A percentile compares a stretch with the other conserved stretches of the same genome.
Evolutionary conservation across 2,113 vertebrate genomes (phyloP).

Genomic region (Pygoscelis adeliae): DNA sequence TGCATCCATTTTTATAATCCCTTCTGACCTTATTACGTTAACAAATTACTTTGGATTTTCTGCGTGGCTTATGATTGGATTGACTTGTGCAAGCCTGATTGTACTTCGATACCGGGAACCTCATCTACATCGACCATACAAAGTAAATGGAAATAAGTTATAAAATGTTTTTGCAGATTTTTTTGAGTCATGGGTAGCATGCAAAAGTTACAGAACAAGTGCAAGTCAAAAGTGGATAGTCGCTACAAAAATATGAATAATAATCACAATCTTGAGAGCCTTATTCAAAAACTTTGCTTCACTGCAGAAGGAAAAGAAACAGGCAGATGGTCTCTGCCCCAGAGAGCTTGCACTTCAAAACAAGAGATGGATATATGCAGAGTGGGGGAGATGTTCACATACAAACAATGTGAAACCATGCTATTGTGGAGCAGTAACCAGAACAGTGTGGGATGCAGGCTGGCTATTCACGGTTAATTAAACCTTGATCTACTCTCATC

Average conservation of each 20-base stretch:
- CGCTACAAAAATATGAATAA: neutral
- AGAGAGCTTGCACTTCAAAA: neutral
- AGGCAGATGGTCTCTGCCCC: neutral
- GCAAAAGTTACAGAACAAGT: neutral
- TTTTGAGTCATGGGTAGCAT: neutral
- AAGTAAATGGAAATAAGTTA: constrained; percentile 58
- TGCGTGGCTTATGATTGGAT: constrained; percentile 66
- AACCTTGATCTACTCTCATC: neutral
- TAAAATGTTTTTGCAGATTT: neutral
- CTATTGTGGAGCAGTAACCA: neutral
- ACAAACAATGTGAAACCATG: neutral
- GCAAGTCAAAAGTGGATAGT: neutral
- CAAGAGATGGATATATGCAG: neutral
- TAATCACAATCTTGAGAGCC: neutral
- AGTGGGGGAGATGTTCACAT: neutral
- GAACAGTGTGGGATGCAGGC: neutral
- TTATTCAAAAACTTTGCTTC: neutral
- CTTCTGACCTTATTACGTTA: constrained; percentile 70
- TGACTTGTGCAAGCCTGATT: constrained; percentile 70
- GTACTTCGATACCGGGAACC: constrained; percentile 73
- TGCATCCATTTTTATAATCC: constrained; percentile 73
- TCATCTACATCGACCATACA: constrained; percentile 69
- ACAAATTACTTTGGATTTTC: constrained; percentile 74
- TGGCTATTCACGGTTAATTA: neutral
- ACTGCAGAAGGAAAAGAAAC: neutral